These are phyloP conservation scores for Echiichthys vipera DNA, from an alignment of 2,797 vertebrate species.

Conservation along the genomic window DNA sequence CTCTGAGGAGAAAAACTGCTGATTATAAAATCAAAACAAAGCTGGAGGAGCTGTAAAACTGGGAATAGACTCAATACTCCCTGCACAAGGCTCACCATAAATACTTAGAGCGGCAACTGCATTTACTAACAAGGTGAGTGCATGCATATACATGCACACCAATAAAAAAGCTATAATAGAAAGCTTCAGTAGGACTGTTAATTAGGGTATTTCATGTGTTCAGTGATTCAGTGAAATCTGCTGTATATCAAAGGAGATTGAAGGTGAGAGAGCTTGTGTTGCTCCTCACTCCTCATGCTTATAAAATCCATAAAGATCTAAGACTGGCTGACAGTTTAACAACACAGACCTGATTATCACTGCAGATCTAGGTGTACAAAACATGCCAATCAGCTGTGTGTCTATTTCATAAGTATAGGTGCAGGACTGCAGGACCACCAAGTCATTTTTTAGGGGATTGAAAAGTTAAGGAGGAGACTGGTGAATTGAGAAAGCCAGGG, in stretches of 20 bases:
- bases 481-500: not conserved
- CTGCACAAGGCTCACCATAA: slow-evolving; percentile 56
- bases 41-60: slow-evolving; percentile 47
- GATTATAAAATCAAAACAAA: slow-evolving; percentile 56
- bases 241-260: not conserved
- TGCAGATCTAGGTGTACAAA: slow-evolving; percentile 30
- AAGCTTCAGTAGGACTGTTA: slow-evolving; percentile 11
- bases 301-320: slow-evolving; percentile 42
- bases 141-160: slow-evolving; percentile 20
- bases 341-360: slow-evolving; percentile 39
- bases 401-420: slow-evolving; percentile 1
- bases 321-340: slow-evolving; percentile 39
- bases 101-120: slow-evolving; percentile 64
- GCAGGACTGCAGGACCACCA: not conserved
- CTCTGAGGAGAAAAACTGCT: slow-evolving; percentile 46
- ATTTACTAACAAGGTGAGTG: slow-evolving; percentile 30
- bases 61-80: slow-evolving; percentile 56
- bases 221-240: slow-evolving; percentile 11
- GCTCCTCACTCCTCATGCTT: not conserved
- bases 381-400: slow-evolving; percentile 7
- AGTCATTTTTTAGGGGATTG: not conserved
- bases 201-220: slow-evolving; percentile 8
- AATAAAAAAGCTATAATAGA: slow-evolving; percentile 23
- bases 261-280: not conserved
- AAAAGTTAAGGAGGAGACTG: not conserved